These are phyloP conservation scores for Callyntrura sp. DNA, from an alignment of 2,888 invertebrate genomes.

Conservation along the genomic window DNA sequence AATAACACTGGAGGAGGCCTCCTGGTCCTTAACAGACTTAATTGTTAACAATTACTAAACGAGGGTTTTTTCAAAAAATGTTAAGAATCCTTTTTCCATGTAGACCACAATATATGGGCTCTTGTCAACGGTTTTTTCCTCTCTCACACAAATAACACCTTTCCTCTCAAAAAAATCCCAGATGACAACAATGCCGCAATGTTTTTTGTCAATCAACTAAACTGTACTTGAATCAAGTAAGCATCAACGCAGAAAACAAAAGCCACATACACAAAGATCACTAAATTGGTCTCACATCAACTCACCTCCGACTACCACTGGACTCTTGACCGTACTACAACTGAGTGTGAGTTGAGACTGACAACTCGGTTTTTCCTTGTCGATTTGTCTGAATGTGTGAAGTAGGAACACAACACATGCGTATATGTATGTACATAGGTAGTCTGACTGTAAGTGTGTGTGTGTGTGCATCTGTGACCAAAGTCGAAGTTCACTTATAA, in stretches of 20 bases:
- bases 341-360: conserved; percentile 74
- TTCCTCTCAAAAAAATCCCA: conserved; percentile 17
- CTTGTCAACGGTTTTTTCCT: conserved; percentile 65
- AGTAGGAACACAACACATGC: conserved; percentile 41
- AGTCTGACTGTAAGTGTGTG: neutral
- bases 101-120: conserved; percentile 28
- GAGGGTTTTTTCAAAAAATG: conserved; percentile 37
- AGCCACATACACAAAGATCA: neutral
- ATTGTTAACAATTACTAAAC: conserved; percentile 39
- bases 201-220: neutral
- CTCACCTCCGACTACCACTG: conserved; percentile 40
- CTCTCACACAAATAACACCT: neutral
- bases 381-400: conserved; percentile 24
- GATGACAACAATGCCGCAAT: neutral
- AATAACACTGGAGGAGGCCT: conserved; percentile 58
- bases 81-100: conserved; percentile 10
- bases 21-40: conserved; percentile 31
- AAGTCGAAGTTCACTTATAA: conserved; percentile 57
- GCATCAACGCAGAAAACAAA: neutral
- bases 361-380: conserved; percentile 76
- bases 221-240: conserved; percentile 3
- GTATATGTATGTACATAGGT: neutral
- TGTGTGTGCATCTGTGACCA: neutral
- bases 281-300: conserved; percentile 43
- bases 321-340: conserved; percentile 71